Conservation (phyloP, 2,888 invertebrate species). For the Tipula unca region DNA sequence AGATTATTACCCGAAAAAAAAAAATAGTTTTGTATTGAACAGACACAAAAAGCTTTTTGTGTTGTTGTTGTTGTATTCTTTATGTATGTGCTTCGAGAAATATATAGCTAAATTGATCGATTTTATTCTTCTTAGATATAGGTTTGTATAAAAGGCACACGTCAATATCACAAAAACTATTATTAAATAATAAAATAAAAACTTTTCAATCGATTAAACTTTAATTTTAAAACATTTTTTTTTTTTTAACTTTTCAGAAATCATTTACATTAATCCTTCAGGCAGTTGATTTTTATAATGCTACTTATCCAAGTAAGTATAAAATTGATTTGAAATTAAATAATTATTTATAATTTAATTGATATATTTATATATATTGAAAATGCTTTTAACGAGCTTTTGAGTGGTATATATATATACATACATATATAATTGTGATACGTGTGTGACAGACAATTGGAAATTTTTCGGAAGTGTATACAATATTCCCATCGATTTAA, state of each 20-base stretch:
- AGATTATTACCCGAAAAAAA: not conserved
- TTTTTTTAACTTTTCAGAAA: slow-evolving; percentile 57
- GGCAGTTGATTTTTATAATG: slow-evolving; percentile 77
- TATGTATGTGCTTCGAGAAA: not conserved
- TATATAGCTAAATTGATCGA: not conserved
- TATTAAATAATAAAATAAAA: not conserved
- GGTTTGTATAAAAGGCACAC: slow-evolving; percentile 14
- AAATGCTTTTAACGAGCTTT: not conserved
- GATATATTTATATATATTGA: not conserved
- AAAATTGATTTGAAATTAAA: not conserved
- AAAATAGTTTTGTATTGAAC: not conserved
- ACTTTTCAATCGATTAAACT: not conserved
- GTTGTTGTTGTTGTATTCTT: not conserved
- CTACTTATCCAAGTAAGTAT: slow-evolving; percentile 57
- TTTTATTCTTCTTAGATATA: not conserved
- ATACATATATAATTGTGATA: not conserved
- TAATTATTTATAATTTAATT: not conserved
- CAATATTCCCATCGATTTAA: not conserved
- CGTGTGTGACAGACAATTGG: too few relatives aligned
- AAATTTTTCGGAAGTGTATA: not conserved
- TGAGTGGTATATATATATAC: not conserved
- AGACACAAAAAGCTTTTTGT: not conserved
- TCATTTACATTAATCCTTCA: slow-evolving; percentile 88
- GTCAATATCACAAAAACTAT: slow-evolving; percentile 14
- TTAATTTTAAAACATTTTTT: slow-evolving; percentile 8